Percentiles rank a stretch among this genome's conserved stretches.
Conservation (phyloP, 2,113 vertebrate species). For the Sylvilagus bachmani region DNA sequence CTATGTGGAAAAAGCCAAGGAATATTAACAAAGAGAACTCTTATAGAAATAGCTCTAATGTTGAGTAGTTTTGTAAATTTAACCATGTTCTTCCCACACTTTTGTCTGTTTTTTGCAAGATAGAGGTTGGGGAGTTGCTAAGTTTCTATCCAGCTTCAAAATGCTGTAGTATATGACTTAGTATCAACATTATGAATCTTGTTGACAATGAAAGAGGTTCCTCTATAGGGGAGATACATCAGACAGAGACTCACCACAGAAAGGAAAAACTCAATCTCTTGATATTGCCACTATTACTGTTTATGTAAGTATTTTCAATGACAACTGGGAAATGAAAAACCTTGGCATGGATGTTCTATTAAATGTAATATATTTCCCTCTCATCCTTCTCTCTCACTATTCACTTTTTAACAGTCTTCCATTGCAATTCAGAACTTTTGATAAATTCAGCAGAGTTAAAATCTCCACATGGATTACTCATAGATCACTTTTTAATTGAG, state of each 20-base stretch:
- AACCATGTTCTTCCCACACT: not conserved
- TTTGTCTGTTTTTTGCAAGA: not conserved
- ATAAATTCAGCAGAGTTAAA: conserved; percentile 36
- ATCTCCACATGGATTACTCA: conserved; percentile 37
- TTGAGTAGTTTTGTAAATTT: not conserved
- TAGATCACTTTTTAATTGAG: conserved; percentile 65
- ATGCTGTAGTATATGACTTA: not conserved
- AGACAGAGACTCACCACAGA: not conserved
- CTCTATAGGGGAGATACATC: not conserved
- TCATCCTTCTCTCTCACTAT: not conserved
- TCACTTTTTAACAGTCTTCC: not conserved
- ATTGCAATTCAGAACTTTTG: conserved; percentile 28
- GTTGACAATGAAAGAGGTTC: not conserved
- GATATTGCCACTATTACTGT: not conserved
- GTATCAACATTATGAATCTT: not conserved
- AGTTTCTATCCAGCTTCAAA: not conserved
- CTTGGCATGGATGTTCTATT: not conserved
- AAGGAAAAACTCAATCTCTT: not conserved
- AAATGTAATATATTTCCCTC: not conserved
- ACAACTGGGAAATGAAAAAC: not conserved
- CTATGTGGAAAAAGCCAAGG: not conserved
- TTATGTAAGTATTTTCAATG: conserved; percentile 27
- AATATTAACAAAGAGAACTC: not conserved
- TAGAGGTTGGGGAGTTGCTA: not conserved
- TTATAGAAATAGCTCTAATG: not conserved